Evolutionary conservation across 1,140 invertebrate species (phyloP).

Genomic region (Phenacoccus solenopsis): DNA sequence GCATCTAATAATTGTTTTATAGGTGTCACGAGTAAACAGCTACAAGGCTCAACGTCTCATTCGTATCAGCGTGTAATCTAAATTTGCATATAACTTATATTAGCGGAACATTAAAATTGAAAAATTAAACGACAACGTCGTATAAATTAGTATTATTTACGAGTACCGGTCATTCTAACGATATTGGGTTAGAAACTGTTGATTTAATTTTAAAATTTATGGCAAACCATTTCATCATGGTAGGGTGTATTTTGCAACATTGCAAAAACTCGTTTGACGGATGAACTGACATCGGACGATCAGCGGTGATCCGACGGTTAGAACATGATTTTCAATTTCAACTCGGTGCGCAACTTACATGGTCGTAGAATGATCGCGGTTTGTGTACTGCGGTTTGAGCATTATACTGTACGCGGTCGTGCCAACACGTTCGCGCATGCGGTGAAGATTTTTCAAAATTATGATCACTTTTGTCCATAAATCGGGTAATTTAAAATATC

Average conservation of each 20-base stretch:
- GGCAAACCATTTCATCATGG: neutral
- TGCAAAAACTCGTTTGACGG: neutral
- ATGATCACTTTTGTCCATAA: too few species aligned
- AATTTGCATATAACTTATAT: neutral
- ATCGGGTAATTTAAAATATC: too few species aligned
- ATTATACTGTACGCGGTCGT: too few species aligned
- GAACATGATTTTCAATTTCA: neutral
- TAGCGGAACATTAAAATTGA: too few species aligned
- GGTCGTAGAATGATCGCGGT: too few species aligned
- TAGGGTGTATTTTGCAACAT: neutral
- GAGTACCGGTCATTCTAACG: neutral
- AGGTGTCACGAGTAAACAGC: neutral
- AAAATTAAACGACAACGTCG: too few species aligned
- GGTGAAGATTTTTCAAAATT: neutral
- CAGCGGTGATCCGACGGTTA: too few species aligned
- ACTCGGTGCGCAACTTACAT: neutral
- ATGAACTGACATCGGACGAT: neutral
- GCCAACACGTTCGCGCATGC: neutral
- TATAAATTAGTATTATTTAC: neutral
- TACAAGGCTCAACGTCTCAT: neutral
- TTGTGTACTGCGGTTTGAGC: too few species aligned
- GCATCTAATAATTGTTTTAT: neutral
- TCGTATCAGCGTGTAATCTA: neutral
- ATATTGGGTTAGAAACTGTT: neutral
- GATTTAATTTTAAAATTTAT: neutral